Conservation (phyloP, 2,888 invertebrate species). For the Drosophila tripunctata region DNA sequence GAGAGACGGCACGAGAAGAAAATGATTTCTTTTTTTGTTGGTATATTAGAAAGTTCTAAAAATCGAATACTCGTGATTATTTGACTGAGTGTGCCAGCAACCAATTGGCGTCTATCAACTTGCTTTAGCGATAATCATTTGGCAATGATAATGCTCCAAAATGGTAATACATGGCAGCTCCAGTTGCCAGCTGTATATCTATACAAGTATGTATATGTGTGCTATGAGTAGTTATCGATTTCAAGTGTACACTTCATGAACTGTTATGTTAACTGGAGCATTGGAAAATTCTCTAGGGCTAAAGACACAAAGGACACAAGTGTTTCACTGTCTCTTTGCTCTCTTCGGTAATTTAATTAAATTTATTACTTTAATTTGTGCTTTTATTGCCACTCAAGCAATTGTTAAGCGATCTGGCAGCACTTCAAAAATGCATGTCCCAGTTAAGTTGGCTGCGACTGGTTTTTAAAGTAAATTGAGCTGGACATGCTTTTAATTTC, state of each 20-base stretch:
- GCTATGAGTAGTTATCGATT: slow-evolving; percentile 28
- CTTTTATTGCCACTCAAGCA: not conserved
- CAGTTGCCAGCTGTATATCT: not conserved
- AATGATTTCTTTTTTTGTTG: slow-evolving; percentile 38
- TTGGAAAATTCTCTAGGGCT: not conserved
- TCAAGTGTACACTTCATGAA: not conserved
- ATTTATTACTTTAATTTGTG: not conserved
- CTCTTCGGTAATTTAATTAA: not conserved
- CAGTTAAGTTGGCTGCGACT: not conserved
- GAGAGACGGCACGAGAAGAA: not conserved
- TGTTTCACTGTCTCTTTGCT: too few species aligned
- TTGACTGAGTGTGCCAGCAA: slow-evolving; percentile 31
- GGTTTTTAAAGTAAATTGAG: not conserved
- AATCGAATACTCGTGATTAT: slow-evolving; percentile 37
- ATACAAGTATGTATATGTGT: not conserved
- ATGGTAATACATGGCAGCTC: slow-evolving; percentile 29
- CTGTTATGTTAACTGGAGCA: slow-evolving; percentile 22
- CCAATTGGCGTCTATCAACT: slow-evolving; percentile 34
- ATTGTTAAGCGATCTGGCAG: not conserved
- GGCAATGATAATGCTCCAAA: slow-evolving; percentile 59
- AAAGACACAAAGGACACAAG: not conserved
- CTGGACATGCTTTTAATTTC: too few species aligned
- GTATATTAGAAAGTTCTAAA: slow-evolving; percentile 52
- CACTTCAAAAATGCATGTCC: not conserved
- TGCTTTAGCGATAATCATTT: slow-evolving; percentile 50